Percentiles rank a stretch among this genome's conserved stretches.
These are phyloP conservation scores for Leucophenga maculata DNA, from an alignment of 2,888 invertebrate species.

Conservation along the genomic window DNA sequence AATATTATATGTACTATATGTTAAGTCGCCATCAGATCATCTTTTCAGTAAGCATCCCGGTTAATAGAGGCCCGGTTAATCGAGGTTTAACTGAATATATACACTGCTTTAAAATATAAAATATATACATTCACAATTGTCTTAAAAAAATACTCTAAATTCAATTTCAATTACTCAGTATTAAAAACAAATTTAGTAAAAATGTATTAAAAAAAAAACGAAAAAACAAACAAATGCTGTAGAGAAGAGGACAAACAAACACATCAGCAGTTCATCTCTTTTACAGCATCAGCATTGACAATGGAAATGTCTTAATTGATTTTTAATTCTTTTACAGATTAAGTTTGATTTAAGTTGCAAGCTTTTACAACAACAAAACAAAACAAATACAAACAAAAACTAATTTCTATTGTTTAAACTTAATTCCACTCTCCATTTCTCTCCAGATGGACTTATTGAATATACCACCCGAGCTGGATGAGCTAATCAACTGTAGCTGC, in stretches of 20 bases:
- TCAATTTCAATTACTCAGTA: background rate
- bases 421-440: background rate
- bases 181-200: background rate
- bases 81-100: no score
- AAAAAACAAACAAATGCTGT: background rate
- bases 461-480: conserved; percentile 80
- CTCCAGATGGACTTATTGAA: conserved; percentile 76
- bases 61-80: no score
- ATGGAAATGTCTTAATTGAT: conserved; percentile 8
- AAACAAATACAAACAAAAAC: background rate
- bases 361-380: no score
- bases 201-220: background rate
- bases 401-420: background rate
- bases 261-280: no score
- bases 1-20: no score
- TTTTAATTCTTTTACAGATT: conserved; percentile 5
- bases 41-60: no score
- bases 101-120: no score
- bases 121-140: no score
- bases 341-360: background rate
- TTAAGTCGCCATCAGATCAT: no score
- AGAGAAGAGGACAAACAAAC: no score
- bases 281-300: no score
- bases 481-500: conserved; percentile 82
- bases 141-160: no score